A percentile compares a stretch with the other conserved stretches of the same genome.
Evolutionary conservation across 2,113 vertebrate species (phyloP).

Genomic region (Phylloscopus whistleri): DNA sequence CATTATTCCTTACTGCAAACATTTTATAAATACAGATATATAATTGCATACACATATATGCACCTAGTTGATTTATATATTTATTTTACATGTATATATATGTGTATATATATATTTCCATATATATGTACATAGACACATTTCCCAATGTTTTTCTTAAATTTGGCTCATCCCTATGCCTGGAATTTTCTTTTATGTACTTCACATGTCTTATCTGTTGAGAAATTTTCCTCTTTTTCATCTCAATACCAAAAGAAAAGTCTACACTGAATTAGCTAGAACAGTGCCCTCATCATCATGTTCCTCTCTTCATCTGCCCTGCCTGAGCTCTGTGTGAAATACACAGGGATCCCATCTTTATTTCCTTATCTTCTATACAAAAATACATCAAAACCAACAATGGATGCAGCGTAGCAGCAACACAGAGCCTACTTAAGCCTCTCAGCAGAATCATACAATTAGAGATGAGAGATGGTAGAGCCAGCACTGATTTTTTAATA

Average conservation of each 20-base stretch:
- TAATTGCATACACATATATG: neutral
- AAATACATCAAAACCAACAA: neutral
- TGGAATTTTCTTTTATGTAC: neutral
- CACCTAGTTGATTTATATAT: neutral
- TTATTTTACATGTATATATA: neutral
- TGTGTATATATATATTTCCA: neutral
- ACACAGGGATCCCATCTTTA: neutral
- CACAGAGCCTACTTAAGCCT: neutral
- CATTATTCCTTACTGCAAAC: neutral
- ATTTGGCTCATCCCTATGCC: neutral
- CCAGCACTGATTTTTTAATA: slow-evolving; percentile 21
- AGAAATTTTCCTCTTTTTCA: neutral
- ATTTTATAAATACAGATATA: neutral
- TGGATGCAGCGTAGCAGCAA: neutral
- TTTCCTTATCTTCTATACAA: neutral
- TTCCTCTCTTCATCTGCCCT: neutral
- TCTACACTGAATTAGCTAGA: neutral
- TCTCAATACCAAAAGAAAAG: neutral
- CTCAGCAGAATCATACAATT: neutral
- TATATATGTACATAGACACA: neutral
- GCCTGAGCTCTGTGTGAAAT: neutral
- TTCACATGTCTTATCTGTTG: neutral
- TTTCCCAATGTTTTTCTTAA: neutral
- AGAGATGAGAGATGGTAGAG: neutral
- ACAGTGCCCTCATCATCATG: neutral